Percentiles rank a stretch among this genome's conserved stretches.
phyloP scores from a whole-genome alignment of 92 coral and sea anemone genomes.

The Montipora capitata region DNA sequence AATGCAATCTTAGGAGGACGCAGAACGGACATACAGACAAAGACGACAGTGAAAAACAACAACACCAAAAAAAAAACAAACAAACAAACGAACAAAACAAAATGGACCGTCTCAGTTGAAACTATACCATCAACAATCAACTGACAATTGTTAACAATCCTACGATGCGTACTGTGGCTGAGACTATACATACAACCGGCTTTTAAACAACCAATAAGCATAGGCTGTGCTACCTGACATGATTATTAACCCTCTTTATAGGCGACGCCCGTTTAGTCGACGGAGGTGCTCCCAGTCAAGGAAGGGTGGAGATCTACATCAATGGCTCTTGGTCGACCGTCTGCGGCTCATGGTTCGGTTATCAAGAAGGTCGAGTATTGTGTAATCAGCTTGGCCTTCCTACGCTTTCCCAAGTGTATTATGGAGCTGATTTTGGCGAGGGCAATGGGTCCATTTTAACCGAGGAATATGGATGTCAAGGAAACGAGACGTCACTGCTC shows the following conservation, averaged over 20 bases:
- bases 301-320: slow-evolving; percentile 42
- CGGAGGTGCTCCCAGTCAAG: slow-evolving; percentile 22
- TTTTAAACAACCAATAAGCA: too few species aligned
- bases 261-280: slow-evolving; percentile 33
- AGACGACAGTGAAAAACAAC: too few species aligned
- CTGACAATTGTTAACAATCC: too few species aligned
- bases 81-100: too few species aligned
- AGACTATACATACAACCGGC: too few species aligned
- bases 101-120: too few species aligned
- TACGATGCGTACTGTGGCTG: too few species aligned
- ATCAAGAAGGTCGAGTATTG: background rate
- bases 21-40: too few species aligned
- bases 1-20: too few species aligned
- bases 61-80: too few species aligned
- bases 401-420: background rate
- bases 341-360: background rate
- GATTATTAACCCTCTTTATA: background rate
- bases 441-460: slow-evolving; percentile 6
- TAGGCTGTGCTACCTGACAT: too few species aligned
- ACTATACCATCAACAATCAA: too few species aligned
- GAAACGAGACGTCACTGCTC: background rate
- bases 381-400: slow-evolving; percentile 20
- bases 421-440: background rate
- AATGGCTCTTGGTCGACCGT: slow-evolving; percentile 24
- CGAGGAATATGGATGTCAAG: background rate